Evolutionary conservation across 2,888 invertebrate genomes (phyloP).

Genomic region (Polia nebulosa): DNA sequence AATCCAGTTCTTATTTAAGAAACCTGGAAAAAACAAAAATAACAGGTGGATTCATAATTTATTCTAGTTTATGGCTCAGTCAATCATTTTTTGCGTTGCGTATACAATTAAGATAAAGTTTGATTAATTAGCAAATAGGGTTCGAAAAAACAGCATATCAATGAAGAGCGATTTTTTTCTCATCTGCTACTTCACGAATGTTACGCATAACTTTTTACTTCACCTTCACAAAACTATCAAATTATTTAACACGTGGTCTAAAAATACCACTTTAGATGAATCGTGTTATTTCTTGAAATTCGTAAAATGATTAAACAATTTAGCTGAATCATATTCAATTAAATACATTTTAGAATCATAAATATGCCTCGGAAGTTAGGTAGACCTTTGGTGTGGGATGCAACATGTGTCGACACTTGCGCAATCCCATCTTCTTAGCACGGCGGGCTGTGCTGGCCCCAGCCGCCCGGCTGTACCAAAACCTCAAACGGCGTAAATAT

Average conservation of each 20-base stretch:
- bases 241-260: background rate
- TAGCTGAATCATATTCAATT: too few species aligned
- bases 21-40: conserved; percentile 15
- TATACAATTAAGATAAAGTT: conserved; percentile 23
- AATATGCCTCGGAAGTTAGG: too few species aligned
- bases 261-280: too few species aligned
- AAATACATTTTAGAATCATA: too few species aligned
- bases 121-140: conserved; percentile 17
- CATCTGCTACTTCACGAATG: background rate
- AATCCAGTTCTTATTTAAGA: background rate
- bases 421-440: too few species aligned
- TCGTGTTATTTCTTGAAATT: too few species aligned
- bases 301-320: too few species aligned
- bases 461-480: too few species aligned
- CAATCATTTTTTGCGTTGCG: background rate
- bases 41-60: conserved; percentile 10
- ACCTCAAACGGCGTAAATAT: too few species aligned
- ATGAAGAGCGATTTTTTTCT: background rate
- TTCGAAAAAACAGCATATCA: conserved; percentile 9
- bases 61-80: conserved; percentile 22
- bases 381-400: too few species aligned
- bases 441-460: too few species aligned
- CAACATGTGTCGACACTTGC: too few species aligned
- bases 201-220: background rate
- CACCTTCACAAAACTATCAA: background rate